Conservation (phyloP, 2,113 vertebrate species). For the Sorex araneus region DNA sequence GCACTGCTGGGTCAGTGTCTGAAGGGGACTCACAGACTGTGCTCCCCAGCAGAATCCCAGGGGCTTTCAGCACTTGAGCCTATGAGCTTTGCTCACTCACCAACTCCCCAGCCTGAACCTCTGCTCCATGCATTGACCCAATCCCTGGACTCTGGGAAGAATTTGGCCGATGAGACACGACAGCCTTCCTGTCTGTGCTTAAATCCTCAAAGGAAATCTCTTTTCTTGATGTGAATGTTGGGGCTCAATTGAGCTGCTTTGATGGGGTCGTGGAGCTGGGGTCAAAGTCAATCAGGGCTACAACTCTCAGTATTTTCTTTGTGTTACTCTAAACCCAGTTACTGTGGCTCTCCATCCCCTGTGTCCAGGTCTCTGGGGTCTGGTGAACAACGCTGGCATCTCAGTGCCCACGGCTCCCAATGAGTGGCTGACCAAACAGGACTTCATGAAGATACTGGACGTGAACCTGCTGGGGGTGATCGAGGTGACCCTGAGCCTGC, state of each 20-base stretch:
- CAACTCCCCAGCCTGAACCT: background rate
- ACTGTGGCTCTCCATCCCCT: background rate
- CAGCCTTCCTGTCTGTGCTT: background rate
- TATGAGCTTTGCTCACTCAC: background rate
- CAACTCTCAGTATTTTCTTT: too few species aligned
- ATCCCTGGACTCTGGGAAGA: background rate
- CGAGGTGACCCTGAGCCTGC: constrained; percentile 88
- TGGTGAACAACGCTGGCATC: constrained; percentile 91
- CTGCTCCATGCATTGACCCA: background rate
- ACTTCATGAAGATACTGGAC: constrained; percentile 86
- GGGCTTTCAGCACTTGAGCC: background rate
- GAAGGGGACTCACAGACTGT: background rate
- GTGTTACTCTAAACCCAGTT: too few species aligned
- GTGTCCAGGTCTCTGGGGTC: constrained; percentile 91
- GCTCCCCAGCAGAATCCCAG: background rate
- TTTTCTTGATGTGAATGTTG: too few species aligned
- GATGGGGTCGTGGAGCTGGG: too few species aligned
- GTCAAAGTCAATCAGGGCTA: too few species aligned
- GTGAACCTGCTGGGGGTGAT: constrained; percentile 89
- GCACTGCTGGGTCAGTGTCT: background rate
- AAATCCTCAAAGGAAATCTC: background rate
- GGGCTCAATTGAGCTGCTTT: background rate
- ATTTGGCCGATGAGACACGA: background rate
- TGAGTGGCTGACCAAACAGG: constrained; percentile 87
- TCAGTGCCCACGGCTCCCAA: constrained; percentile 20